Evolutionary conservation across 2,797 vertebrate genomes (phyloP), one percentile per base, ranked within the genome.

Genomic region (Loris lydekkerianus): DNA sequence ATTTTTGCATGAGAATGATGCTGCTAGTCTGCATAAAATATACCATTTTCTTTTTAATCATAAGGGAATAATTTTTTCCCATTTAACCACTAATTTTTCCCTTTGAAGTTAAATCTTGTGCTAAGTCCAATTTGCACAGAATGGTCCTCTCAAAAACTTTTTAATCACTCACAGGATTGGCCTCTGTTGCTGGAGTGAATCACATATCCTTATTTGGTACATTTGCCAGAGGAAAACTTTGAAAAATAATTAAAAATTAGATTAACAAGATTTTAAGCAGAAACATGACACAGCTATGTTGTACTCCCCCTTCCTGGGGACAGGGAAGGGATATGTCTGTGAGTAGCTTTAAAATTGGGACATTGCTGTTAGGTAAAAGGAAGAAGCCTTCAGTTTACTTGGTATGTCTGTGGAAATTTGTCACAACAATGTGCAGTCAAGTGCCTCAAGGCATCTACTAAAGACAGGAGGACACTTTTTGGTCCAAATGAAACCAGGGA

Each of bases 81-180:
- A 78, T 80, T 95, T 96, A 96, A 40, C 91, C 75, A 95, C 87
- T 76, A 77, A 5, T 84, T 92, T 86, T 95, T 29, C 25, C 56
- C 94, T 97, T 97, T 97, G 93, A 97, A 97, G 94, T 96, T 61
- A 87, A 91, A 86, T 93, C 80, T 49, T 96, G 88, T 82, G 80
- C 76, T 93, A 96, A 96, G 70, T 82, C 89, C 89, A 94, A 67
- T 94, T 95, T 97, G 86, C 76, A 80, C 21, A 63, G 86, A 91
- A 89, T n/a, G 77, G 82, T 94, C 91, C 49, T 93, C 40, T 83
- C 91, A 72, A 93, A 96, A 94, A 93, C 80, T 40, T 88, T 37
- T 78, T 96, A 96, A 97, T 94, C 92, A 78, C 69, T 78, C 69
- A 23, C 86, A 96, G 93, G 43, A 76, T 46, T 77, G 46, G 89